phyloP scores from a whole-genome alignment of 2,113 vertebrate species.

The Spermophilus dauricus region DNA sequence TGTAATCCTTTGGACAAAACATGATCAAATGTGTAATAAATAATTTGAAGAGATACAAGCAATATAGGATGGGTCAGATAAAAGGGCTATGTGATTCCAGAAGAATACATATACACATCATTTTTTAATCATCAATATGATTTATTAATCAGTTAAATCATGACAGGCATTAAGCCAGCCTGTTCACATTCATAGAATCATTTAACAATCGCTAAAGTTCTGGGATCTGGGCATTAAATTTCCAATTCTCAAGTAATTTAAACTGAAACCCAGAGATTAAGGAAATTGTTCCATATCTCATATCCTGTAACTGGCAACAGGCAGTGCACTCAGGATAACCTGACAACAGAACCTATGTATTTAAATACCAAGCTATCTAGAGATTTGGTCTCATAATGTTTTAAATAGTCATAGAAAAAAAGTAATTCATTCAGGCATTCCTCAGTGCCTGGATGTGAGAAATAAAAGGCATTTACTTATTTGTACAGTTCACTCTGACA shows the following conservation, averaged over 20 bases:
- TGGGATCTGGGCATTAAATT: background rate
- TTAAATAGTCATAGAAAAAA: background rate
- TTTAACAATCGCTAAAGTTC: constrained; percentile 11
- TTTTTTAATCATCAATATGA: background rate
- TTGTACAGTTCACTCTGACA: background rate
- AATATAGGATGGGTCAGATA: background rate
- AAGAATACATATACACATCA: background rate
- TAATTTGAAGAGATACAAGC: background rate
- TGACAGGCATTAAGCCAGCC: background rate
- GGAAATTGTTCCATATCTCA: background rate
- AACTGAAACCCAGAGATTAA: background rate
- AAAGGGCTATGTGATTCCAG: background rate
- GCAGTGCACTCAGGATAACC: background rate
- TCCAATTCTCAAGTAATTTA: background rate
- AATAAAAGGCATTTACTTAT: background rate
- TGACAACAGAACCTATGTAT: background rate
- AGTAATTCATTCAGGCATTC: background rate
- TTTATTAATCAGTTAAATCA: background rate
- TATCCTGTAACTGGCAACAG: background rate
- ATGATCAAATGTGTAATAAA: background rate
- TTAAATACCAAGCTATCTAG: background rate
- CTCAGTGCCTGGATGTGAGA: background rate
- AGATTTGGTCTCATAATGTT: background rate
- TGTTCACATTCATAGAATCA: background rate
- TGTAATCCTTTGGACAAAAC: background rate